Percentiles rank a stretch among this genome's conserved stretches.
phyloP scores from a whole-genome alignment of 2,113 vertebrate genomes.

The Phasianus colchicus region DNA sequence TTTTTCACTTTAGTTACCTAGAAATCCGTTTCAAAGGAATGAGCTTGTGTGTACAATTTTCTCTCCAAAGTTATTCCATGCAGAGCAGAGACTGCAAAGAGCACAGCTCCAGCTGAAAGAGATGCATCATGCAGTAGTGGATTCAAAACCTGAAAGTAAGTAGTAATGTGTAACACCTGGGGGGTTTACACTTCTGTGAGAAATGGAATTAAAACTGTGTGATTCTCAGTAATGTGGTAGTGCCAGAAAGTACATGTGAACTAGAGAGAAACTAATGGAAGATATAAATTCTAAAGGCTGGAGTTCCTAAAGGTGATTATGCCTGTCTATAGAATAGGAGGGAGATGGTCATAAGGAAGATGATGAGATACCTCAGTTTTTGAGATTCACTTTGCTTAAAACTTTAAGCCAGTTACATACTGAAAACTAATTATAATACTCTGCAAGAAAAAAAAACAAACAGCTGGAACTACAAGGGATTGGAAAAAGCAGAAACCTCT shows the following conservation, averaged over 20 bases:
- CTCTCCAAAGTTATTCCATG: constrained; percentile 88
- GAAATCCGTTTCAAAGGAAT: not conserved
- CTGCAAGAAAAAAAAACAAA: not conserved
- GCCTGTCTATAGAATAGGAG: not conserved
- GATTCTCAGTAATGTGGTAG: not conserved
- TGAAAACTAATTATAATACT: not conserved
- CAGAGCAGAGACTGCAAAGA: constrained; percentile 91
- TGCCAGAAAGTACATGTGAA: not conserved
- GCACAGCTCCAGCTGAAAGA: constrained; percentile 91
- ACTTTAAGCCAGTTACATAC: not conserved
- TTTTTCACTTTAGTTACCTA: not conserved
- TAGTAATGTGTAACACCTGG: constrained; percentile 13
- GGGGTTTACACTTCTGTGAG: not conserved
- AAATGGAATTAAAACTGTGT: not conserved
- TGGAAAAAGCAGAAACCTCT: not conserved
- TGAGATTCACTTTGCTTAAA: not conserved
- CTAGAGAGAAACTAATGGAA: not conserved
- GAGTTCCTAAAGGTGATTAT: not conserved
- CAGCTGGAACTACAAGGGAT: not conserved
- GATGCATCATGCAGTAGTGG: constrained; percentile 88
- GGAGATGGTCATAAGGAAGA: not conserved
- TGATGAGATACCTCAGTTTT: not conserved
- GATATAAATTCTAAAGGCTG: not conserved
- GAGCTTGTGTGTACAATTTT: constrained; percentile 31
- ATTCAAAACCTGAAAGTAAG: constrained; percentile 97